Conservation (phyloP, 2,888 invertebrate genomes). For the Ferrisia virgata region DNA sequence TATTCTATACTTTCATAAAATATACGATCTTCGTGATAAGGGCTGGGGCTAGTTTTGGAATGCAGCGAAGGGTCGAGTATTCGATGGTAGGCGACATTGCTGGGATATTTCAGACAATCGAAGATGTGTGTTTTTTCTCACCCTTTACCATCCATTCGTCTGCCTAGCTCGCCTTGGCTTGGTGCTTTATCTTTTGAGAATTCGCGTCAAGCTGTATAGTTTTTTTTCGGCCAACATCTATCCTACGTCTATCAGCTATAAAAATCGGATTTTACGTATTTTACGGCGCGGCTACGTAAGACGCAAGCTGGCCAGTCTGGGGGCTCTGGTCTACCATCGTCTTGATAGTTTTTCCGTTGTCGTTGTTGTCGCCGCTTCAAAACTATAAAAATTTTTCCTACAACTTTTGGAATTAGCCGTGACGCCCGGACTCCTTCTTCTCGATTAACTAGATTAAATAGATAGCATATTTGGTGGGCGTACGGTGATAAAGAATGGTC, state of each 20-base stretch:
- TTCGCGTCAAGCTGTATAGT: background rate
- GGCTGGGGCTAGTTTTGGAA: too few relatives aligned
- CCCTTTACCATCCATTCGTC: too few relatives aligned
- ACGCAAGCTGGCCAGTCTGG: too few relatives aligned
- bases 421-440: background rate
- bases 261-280: conserved; percentile 12
- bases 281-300: background rate
- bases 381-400: background rate
- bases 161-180: background rate
- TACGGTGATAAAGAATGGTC: background rate
- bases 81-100: too few relatives aligned
- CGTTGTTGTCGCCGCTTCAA: background rate
- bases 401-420: background rate
- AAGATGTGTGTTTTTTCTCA: background rate
- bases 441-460: conserved; percentile 2
- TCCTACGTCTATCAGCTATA: background rate
- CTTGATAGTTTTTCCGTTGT: too few relatives aligned
- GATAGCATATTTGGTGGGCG: background rate
- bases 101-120: background rate
- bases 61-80: too few relatives aligned
- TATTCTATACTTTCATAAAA: background rate
- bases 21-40: background rate
- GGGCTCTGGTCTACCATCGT: too few relatives aligned
- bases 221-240: too few relatives aligned
- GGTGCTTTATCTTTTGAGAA: background rate